Evolutionary conservation across 2,797 vertebrate genomes (phyloP).

Genomic region (Hozukius guyotensis): DNA sequence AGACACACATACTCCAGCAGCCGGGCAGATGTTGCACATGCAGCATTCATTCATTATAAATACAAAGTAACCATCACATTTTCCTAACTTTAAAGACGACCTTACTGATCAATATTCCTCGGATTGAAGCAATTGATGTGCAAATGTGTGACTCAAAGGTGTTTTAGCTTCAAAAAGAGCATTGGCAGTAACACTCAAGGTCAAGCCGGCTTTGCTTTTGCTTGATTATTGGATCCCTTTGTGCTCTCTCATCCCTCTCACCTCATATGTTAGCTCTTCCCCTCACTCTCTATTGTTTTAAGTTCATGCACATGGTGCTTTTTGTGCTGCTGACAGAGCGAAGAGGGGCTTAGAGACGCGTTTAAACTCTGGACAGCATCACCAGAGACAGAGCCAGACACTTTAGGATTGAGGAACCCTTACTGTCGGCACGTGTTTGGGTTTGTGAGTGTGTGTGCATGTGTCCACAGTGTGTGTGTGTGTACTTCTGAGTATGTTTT

Average conservation of each 20-base stretch:
- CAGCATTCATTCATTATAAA: background rate
- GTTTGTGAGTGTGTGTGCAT: background rate
- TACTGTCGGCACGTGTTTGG: background rate
- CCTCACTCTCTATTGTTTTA: slow-evolving; percentile 18
- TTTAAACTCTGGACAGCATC: slow-evolving; percentile 44
- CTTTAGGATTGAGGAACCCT: slow-evolving; percentile 7
- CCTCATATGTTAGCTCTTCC: background rate
- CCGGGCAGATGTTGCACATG: background rate
- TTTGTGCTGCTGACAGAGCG: slow-evolving; percentile 38
- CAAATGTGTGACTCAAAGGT: slow-evolving; percentile 9
- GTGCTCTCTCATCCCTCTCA: slow-evolving; percentile 14
- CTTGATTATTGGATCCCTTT: slow-evolving; percentile 16
- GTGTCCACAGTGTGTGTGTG: slow-evolving; percentile 6
- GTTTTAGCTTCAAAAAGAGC: background rate
- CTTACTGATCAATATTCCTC: background rate
- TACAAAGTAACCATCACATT: background rate
- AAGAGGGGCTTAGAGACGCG: slow-evolving; percentile 35
- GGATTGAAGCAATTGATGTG: background rate
- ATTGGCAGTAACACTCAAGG: background rate
- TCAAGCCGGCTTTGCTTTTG: slow-evolving; percentile 4
- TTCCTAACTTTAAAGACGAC: background rate
- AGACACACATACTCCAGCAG: slow-evolving; percentile 3
- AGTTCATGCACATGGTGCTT: background rate
- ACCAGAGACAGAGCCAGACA: slow-evolving; percentile 4
- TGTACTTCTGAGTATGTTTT: background rate